These are phyloP conservation scores for Cyprinodon diabolis DNA, from an alignment of 2,797 vertebrate genomes.

Conservation along the genomic window DNA sequence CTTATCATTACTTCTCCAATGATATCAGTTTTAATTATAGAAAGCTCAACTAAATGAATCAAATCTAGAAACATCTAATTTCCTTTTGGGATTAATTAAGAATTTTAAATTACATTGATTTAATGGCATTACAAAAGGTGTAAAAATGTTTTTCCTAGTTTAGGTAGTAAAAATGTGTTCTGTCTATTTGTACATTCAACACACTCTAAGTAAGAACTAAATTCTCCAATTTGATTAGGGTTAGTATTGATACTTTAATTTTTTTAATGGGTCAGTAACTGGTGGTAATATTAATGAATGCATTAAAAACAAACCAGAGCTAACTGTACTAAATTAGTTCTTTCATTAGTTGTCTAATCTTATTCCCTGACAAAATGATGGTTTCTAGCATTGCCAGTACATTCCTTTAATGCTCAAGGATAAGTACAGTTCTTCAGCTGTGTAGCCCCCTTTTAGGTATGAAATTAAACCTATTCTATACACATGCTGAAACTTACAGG, in stretches of 20 bases:
- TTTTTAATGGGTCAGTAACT: neutral
- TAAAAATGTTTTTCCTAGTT: conserved; percentile 27
- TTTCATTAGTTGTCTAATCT: neutral
- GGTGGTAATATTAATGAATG: neutral
- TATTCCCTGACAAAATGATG: neutral
- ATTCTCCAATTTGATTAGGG: neutral
- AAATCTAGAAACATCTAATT: neutral
- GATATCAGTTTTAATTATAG: conserved; percentile 14
- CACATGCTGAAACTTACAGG: conserved; percentile 54
- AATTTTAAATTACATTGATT: conserved; percentile 12
- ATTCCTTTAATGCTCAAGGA: conserved; percentile 7
- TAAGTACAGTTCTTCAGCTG: conserved; percentile 1
- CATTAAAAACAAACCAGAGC: neutral
- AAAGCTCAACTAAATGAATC: conserved; percentile 9
- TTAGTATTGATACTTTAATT: neutral
- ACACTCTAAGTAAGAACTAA: neutral
- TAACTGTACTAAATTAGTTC: neutral
- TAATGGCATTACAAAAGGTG: conserved; percentile 11
- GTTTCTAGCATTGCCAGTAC: conserved; percentile 5
- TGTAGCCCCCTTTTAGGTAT: conserved; percentile 26
- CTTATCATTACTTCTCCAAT: conserved; percentile 11
- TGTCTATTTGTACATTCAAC: neutral
- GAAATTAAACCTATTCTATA: conserved; percentile 46
- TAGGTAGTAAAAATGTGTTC: neutral
- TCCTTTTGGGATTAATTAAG: too few species aligned